A percentile compares a stretch with the other conserved stretches of the same genome.
Conservation (phyloP, 2,888 invertebrate species). For the Ethmia dodecea region DNA sequence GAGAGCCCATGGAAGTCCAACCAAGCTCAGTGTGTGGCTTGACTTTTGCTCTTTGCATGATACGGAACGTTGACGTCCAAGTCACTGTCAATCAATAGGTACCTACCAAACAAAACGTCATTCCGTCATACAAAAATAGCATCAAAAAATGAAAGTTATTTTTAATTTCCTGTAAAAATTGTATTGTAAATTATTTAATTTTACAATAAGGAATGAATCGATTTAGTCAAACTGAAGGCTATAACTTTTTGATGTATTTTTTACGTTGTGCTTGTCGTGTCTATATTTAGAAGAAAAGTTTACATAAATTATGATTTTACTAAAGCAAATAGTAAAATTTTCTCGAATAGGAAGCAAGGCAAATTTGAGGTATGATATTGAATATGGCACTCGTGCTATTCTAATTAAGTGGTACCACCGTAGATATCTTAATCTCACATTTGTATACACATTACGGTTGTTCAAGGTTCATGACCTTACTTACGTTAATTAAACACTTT, state of each 20-base stretch:
- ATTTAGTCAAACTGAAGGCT: constrained; percentile 28
- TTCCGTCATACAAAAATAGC: constrained; percentile 64
- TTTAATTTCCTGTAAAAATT: constrained; percentile 48
- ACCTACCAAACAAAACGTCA: constrained; percentile 31
- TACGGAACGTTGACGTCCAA: too few species aligned
- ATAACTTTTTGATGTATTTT: constrained; percentile 32
- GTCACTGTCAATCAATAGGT: constrained; percentile 14
- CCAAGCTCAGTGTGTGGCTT: too few species aligned
- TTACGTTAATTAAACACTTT: constrained; percentile 32
- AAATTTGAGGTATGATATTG: constrained; percentile 61
- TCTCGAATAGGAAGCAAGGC: constrained; percentile 56
- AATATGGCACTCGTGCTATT: too few species aligned
- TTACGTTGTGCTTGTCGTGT: constrained; percentile 34
- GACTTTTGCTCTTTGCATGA: too few species aligned
- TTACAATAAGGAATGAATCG: constrained; percentile 36
- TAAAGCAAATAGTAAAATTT: constrained; percentile 60
- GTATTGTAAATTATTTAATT: constrained; percentile 29
- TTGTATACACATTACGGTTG: constrained; percentile 26
- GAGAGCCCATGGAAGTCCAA: too few species aligned
- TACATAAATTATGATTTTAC: constrained; percentile 68
- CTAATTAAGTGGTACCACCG: too few species aligned
- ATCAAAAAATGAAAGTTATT: constrained; percentile 70
- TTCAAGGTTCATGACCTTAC: constrained; percentile 53
- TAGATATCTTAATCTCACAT: too few species aligned
- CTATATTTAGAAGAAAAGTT: constrained; percentile 38